These are phyloP conservation scores for Ips nitidus DNA, from an alignment of 1,140 invertebrate species.

Conservation along the genomic window DNA sequence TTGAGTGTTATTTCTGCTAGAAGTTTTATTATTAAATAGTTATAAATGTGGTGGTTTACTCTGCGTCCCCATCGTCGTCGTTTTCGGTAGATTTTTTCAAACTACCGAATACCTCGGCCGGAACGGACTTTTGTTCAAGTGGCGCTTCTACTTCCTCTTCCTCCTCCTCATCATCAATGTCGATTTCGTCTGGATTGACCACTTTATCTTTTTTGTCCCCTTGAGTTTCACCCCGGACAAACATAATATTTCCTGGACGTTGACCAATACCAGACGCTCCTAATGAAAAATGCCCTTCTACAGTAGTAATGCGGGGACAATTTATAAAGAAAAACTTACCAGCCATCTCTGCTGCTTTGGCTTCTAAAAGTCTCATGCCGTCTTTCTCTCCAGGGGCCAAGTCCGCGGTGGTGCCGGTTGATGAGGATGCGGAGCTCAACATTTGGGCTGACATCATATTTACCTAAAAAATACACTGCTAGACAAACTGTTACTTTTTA, in stretches of 20 bases:
- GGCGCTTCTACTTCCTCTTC: constrained; percentile 69
- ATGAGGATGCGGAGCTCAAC: constrained; percentile 71
- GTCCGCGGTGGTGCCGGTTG: constrained; percentile 66
- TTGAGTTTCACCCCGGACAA: constrained; percentile 85
- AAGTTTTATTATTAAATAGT: not conserved
- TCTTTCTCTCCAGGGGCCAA: constrained; percentile 72
- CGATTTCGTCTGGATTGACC: constrained; percentile 92
- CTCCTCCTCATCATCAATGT: constrained; percentile 82
- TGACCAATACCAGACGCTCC: constrained; percentile 38
- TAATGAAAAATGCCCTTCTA: not conserved
- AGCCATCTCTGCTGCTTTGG: constrained; percentile 71
- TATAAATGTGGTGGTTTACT: no score
- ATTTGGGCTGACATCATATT: constrained; percentile 99
- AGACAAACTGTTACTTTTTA: constrained; percentile 9
- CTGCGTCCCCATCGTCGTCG: not conserved
- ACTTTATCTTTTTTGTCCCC: constrained; percentile 72
- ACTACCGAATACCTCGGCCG: constrained; percentile 84
- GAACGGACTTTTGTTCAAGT: constrained; percentile 78
- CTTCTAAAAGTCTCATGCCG: constrained; percentile 87
- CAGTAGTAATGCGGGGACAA: not conserved
- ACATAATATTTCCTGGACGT: constrained; percentile 71
- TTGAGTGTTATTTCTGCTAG: not conserved
- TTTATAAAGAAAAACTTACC: constrained; percentile 48
- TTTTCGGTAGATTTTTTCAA: constrained; percentile 54
- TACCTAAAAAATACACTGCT: constrained; percentile 51